Evolutionary conservation across 2,797 vertebrate species (phyloP).

Genomic region (Steatocranus sp.): DNA sequence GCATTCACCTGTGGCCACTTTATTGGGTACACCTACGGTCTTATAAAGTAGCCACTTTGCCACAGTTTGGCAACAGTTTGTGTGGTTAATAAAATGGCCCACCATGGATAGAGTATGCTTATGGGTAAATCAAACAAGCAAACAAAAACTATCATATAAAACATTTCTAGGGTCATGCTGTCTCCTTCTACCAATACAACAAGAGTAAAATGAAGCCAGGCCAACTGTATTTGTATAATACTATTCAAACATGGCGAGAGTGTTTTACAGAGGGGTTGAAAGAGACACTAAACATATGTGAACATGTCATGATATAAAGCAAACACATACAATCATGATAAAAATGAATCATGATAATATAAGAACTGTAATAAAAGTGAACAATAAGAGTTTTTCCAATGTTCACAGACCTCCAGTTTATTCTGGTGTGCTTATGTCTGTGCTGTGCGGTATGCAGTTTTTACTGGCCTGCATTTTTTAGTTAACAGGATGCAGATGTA

Average conservation of each 20-base stretch:
- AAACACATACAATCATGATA: neutral
- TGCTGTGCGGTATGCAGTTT: neutral
- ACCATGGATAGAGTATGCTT: neutral
- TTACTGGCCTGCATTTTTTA: constrained; percentile 32
- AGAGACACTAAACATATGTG: neutral
- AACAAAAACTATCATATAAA: neutral
- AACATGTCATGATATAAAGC: neutral
- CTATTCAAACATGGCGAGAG: neutral
- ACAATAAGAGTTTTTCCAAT: neutral
- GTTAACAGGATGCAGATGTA: constrained; percentile 74
- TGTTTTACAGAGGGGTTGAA: neutral
- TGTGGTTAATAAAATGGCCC: neutral
- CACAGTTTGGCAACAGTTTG: neutral
- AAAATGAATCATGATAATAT: neutral
- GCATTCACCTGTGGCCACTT: neutral
- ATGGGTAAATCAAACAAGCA: neutral
- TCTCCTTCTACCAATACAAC: neutral
- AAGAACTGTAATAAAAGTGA: neutral
- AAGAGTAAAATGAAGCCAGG: neutral
- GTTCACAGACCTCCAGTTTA: neutral
- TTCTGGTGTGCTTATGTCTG: neutral
- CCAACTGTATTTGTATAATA: neutral
- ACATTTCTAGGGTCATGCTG: neutral
- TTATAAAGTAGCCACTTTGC: neutral
- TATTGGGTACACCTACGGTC: neutral